Conservation (phyloP, 2,888 invertebrate species). For the Megamerina dolium region DNA sequence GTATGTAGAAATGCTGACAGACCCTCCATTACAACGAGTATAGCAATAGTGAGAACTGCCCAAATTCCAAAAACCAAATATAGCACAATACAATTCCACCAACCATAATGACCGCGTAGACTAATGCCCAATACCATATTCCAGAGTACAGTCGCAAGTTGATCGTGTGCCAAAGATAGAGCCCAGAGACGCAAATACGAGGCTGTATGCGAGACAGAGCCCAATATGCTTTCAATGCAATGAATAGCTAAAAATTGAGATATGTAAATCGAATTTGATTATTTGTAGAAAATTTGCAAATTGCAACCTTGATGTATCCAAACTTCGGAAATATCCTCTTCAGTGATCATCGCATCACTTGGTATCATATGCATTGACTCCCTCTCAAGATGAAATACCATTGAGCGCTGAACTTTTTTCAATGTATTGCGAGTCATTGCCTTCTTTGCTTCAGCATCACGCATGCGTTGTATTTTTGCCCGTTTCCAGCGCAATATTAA, state of each 20-base stretch:
- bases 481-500: slow-evolving; percentile 58
- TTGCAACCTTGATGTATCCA: slow-evolving; percentile 37
- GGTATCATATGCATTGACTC: no score
- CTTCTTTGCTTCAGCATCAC: slow-evolving; percentile 13
- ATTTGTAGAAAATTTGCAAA: neutral
- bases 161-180: slow-evolving; percentile 93
- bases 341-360: no score
- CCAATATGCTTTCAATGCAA: slow-evolving; percentile 56
- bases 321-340: slow-evolving; percentile 28
- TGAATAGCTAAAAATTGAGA: slow-evolving; percentile 53
- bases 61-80: slow-evolving; percentile 82
- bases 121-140: slow-evolving; percentile 79
- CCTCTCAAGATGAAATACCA: slow-evolving; percentile 28
- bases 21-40: slow-evolving; percentile 98
- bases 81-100: slow-evolving; percentile 59
- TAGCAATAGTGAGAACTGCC: slow-evolving; percentile 85
- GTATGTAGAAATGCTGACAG: slow-evolving; percentile 99
- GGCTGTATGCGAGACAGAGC: slow-evolving; percentile 96
- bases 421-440: slow-evolving; percentile 19
- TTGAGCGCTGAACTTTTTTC: slow-evolving; percentile 22
- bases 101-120: slow-evolving; percentile 55
- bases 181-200: slow-evolving; percentile 99
- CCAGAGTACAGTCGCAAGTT: slow-evolving; percentile 85
- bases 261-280: neutral
- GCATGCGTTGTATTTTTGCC: slow-evolving; percentile 44